Evolutionary conservation across 2,797 vertebrate species (phyloP).

Genomic region (Coilia nasus): DNA sequence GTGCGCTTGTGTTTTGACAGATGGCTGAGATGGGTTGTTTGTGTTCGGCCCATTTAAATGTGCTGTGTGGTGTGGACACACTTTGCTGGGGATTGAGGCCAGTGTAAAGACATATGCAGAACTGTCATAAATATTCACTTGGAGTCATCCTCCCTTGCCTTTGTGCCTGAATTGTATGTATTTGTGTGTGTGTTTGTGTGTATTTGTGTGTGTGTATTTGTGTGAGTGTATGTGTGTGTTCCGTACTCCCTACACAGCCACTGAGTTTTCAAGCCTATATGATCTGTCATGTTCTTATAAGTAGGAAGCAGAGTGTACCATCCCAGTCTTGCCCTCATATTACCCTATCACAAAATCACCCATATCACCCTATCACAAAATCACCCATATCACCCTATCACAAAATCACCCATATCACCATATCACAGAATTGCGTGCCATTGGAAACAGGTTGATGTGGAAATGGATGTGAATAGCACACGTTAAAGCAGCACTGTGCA

Average conservation of each 20-base stretch:
- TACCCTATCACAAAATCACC: too few species aligned
- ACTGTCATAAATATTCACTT: neutral
- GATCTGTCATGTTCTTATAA: neutral
- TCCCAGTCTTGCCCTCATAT: neutral
- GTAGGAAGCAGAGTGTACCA: neutral
- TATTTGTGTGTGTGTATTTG: neutral
- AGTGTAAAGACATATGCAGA: neutral
- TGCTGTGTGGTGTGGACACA: neutral
- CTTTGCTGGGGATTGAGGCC: neutral
- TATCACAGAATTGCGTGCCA: neutral
- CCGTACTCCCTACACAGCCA: neutral
- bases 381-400: too few species aligned
- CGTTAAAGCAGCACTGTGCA: too few species aligned
- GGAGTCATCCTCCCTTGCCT: too few species aligned
- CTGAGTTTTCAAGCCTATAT: neutral
- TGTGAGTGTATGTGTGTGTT: neutral
- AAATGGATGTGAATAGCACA: neutral
- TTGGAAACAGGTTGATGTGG: neutral
- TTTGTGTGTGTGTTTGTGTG: neutral
- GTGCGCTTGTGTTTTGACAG: constrained; percentile 5
- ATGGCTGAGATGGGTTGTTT: constrained; percentile 10
- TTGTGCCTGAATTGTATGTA: neutral
- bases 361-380: too few species aligned
- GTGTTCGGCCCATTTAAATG: neutral
- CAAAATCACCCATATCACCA: too few species aligned